Evolutionary conservation across 2,113 vertebrate species (phyloP), one percentile per base, ranked within the genome.

Genomic region (Cyanoliseus patagonus): DNA sequence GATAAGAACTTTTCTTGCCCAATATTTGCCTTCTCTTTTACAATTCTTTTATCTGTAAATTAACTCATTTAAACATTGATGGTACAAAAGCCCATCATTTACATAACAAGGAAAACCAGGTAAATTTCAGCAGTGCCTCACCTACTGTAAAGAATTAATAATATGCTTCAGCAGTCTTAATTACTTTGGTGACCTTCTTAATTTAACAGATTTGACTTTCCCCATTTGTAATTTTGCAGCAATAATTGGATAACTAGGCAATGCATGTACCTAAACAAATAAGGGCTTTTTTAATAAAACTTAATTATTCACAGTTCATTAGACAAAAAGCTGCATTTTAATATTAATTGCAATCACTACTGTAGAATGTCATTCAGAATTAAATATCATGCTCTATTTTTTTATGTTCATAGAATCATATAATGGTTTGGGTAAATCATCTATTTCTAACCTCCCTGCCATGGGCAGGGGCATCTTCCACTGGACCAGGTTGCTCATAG

Each of bases 231-330:
- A 97, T 98, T 98, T 97, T 97, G 70, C 92, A 97, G 94, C 69
- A 98, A 97, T 98, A 98, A 98, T 98, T 98, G 91, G 94, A 96
- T 97, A 98, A 98, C 93, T 97, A 98, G 94, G 94, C 89, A 98
- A 97, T 94, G 91, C 94, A 97, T 97, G 94, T 98, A 97, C 93
- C 96, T 97, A 98, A 98, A 98, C 97, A 98, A 98, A 98, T 97
- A 97, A 97, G 85, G 70, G n/a, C 78, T 97, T 97, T 97, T 97
- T 90, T 51, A 97, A 97, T 97, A 97, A 96, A 98, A 97, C 84
- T 95, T 97, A 93, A 98, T 97, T 98, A 98, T 98, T 97, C 95
- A 97, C 89, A 98, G 96, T 97, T 98, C 97, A 97, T 98, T 98
- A 97, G 75, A 91, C 85, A 97, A 97, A 97, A 97, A 94, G 57